phyloP scores from a whole-genome alignment of 2,888 invertebrate genomes.

The Limnephilus lunatus region DNA sequence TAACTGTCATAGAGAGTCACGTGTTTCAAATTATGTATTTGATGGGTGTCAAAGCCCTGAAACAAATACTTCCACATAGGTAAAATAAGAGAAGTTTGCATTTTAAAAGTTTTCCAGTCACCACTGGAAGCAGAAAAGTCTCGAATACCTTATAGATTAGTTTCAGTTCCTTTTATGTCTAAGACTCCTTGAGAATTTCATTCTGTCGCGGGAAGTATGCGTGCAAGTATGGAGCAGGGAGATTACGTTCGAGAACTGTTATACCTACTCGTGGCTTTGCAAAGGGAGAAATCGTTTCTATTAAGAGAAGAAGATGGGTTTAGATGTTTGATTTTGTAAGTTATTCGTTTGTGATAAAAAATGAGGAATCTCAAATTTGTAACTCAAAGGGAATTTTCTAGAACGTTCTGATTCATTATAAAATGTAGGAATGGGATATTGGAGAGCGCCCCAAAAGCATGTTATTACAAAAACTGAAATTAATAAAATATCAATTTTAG shows the following conservation, averaged over 20 bases:
- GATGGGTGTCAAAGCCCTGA: background rate
- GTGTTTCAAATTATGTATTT: background rate
- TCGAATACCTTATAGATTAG: conserved; percentile 2
- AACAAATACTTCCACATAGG: background rate
- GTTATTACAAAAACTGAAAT: background rate
- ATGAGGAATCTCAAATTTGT: background rate
- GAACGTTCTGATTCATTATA: background rate
- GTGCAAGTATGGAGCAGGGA: background rate
- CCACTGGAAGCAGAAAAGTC: background rate
- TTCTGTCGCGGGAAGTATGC: background rate
- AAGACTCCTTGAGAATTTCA: background rate
- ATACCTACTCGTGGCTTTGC: background rate
- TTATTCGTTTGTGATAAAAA: background rate
- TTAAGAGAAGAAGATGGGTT: background rate
- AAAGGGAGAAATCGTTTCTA: background rate
- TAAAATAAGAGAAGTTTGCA: background rate
- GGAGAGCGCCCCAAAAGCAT: background rate
- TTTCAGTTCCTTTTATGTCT: background rate
- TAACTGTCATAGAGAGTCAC: too few species aligned
- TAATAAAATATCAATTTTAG: background rate
- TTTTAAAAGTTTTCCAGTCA: background rate
- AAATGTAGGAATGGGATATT: background rate
- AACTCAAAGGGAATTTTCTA: background rate
- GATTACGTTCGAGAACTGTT: background rate
- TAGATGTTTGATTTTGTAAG: background rate